Evolutionary conservation across 2,113 vertebrate genomes (phyloP).

Genomic region (Oostethus manadensis): DNA sequence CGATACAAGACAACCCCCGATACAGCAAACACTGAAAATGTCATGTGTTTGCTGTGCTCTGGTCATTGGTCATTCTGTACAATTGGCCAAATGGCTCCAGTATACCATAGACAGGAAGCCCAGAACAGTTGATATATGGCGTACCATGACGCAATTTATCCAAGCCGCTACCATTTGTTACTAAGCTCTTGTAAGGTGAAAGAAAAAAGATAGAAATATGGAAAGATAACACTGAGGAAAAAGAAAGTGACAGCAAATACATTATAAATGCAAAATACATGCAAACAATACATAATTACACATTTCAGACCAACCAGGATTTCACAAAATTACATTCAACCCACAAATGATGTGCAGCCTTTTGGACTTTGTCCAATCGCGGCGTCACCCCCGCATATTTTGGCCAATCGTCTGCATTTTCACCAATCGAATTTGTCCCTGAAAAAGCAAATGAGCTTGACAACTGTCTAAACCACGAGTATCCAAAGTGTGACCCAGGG

Average conservation of each 20-base stretch:
- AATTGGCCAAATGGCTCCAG: constrained; percentile 4
- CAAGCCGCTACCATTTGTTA: constrained; percentile 18
- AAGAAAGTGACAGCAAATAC: neutral
- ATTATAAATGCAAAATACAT: neutral
- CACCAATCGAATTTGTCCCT: too few relatives aligned
- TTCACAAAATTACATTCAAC: too few relatives aligned
- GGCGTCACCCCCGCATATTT: too few relatives aligned
- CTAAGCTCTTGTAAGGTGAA: neutral
- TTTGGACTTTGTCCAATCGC: too few relatives aligned
- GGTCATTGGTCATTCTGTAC: constrained; percentile 25
- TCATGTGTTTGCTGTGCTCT: constrained; percentile 48
- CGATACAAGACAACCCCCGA: constrained; percentile 12
- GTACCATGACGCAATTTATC: constrained; percentile 17
- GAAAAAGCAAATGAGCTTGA: too few relatives aligned
- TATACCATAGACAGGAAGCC: constrained; percentile 3
- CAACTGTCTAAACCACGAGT: too few relatives aligned
- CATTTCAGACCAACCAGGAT: too few relatives aligned
- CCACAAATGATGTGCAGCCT: too few relatives aligned
- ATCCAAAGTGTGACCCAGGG: too few relatives aligned
- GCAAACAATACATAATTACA: too few relatives aligned
- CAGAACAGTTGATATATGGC: constrained; percentile 32
- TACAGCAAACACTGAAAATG: constrained; percentile 38
- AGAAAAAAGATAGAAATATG: neutral
- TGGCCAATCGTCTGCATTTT: too few relatives aligned
- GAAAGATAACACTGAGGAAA: neutral